Conservation (phyloP, 2,888 invertebrate genomes). For the Diaperis boleti region DNA sequence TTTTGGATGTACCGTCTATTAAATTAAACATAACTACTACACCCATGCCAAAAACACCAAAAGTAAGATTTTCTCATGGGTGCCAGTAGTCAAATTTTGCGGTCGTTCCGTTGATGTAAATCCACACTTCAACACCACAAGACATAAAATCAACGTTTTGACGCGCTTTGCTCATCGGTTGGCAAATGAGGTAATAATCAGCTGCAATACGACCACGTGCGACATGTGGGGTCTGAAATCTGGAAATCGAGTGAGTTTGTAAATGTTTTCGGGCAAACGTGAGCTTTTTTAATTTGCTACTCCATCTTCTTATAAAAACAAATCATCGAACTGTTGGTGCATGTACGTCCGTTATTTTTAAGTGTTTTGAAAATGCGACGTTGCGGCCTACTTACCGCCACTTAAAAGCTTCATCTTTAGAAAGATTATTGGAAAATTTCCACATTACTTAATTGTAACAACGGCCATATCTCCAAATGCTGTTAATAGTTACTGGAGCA, state of each 20-base stretch:
- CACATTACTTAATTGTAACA: no score
- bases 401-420: no score
- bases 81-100: not conserved
- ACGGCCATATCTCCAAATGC: no score
- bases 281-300: not conserved
- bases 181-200: conserved; percentile 34
- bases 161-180: conserved; percentile 35
- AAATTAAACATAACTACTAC: no score
- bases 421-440: no score
- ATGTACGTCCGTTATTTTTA: conserved; percentile 1
- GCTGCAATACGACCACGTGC: conserved; percentile 16
- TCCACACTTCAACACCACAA: conserved; percentile 21
- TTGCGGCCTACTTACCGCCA: not conserved
- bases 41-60: no score
- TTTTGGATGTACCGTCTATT: no score
- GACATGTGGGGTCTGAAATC: conserved; percentile 5
- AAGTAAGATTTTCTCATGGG: no score
- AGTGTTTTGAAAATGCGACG: not conserved
- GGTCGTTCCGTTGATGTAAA: conserved; percentile 13
- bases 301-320: not conserved
- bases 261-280: not conserved
- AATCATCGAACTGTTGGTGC: not conserved
- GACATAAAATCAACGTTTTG: conserved; percentile 26
- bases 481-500: no score
- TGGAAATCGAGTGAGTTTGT: not conserved